phyloP scores from a whole-genome alignment of 2,888 invertebrate species.

The Netelia virgata region DNA sequence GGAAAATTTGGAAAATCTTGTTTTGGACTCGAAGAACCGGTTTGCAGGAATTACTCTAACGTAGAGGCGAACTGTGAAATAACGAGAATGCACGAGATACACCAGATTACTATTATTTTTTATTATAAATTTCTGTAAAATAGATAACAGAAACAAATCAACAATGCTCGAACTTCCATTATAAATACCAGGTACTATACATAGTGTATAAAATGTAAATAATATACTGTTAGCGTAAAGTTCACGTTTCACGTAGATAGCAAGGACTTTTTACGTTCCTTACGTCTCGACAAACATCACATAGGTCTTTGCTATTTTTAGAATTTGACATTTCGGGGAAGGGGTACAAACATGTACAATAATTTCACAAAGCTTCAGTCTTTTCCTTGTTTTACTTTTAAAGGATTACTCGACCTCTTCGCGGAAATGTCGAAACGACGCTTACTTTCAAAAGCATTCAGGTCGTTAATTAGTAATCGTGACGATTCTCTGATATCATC shows the following conservation, averaged over 20 bases:
- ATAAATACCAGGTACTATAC: slow-evolving; percentile 62
- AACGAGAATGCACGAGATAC: neutral
- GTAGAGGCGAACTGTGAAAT: neutral
- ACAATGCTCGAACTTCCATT: slow-evolving; percentile 51
- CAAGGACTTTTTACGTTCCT: slow-evolving; percentile 23
- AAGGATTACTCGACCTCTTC: neutral
- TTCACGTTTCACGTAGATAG: neutral
- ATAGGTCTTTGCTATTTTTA: slow-evolving; percentile 13
- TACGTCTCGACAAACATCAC: slow-evolving; percentile 3
- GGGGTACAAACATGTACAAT: slow-evolving; percentile 30
- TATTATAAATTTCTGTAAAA: slow-evolving; percentile 68
- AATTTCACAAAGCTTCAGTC: slow-evolving; percentile 58
- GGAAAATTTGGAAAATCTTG: too few relatives aligned
- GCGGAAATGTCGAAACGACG: slow-evolving; percentile 1
- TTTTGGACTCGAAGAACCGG: too few relatives aligned
- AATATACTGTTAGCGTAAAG: slow-evolving; percentile 27
- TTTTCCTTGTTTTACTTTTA: slow-evolving; percentile 20
- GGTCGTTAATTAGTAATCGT: neutral
- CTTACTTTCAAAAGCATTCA: slow-evolving; percentile 1
- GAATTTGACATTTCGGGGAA: slow-evolving; percentile 21
- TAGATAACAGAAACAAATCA: slow-evolving; percentile 64
- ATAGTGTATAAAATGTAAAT: slow-evolving; percentile 48
- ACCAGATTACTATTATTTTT: slow-evolving; percentile 40
- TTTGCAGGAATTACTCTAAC: too few relatives aligned
- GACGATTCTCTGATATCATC: neutral